Base-by-base conservation (phyloP, 1,140 invertebrate genomes). In the Hestina assimilis region DNA sequence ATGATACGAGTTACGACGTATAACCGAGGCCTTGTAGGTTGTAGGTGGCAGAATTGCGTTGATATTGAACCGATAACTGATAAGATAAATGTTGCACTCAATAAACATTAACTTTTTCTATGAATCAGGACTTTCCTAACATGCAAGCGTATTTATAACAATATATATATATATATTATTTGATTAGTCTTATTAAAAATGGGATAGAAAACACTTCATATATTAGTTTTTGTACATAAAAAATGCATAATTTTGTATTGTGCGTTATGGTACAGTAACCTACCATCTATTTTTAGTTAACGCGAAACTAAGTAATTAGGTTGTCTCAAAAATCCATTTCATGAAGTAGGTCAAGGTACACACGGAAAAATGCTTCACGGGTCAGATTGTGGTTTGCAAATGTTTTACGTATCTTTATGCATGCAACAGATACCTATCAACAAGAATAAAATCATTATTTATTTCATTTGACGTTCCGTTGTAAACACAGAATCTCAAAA, bases 11-110 rank as follows among this genome's bases (percentile, higher is more conserved):
- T 40, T 63, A 29, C 48, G 33, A 46, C 40, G 24, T 48, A 52
- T 67, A 66, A 50, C 64, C 59, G 56, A 59, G 65, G 62, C 69
- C 67, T 65, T 61, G 76, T 73, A 67, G 69, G 70, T 67, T 59
- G 75, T 74, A 69, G 72, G 70, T 69, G 69, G 66, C 65, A 64
- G 68, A 70, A 78, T 79, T 73, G 69, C 75, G 75, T 73, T 79
- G 70, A 83, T 87, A 87, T 82, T 83, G 71, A 66, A 65, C 72
- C 72, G 81, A 84, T 87, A 87, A 70, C 61, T 63, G 81, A 84
- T 87, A 64, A 86, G 83, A 87, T 87, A 83, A 77, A 66, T 17
- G 52, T 62, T 78, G 74, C 74, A 87, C 69, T 68, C 67, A 75
- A 83, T 79, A 79, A 72, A 65, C 58, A 58, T 60, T 55, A 42